Evolutionary conservation across 2,113 vertebrate species (phyloP).

Genomic region (Arenaria interpres): DNA sequence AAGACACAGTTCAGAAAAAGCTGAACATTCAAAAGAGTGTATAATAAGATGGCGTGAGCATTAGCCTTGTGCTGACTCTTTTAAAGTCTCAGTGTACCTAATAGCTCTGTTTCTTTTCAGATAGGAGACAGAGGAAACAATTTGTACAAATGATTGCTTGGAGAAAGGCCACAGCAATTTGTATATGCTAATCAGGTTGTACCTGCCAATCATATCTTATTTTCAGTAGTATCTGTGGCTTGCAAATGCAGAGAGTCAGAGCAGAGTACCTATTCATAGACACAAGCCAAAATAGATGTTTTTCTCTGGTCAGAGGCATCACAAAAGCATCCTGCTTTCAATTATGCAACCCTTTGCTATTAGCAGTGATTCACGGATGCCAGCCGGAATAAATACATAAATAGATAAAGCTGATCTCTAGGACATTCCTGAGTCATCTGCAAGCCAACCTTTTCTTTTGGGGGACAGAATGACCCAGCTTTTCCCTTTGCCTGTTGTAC

Average conservation of each 20-base stretch:
- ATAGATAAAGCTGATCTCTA: constrained; percentile 15
- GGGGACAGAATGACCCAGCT: neutral
- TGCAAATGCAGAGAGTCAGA: constrained; percentile 13
- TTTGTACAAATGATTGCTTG: constrained; percentile 23
- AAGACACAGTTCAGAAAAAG: neutral
- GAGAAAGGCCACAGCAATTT: constrained; percentile 52
- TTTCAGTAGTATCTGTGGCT: constrained; percentile 24
- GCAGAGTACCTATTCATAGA: constrained; percentile 15
- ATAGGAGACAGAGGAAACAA: constrained; percentile 11
- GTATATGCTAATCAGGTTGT: constrained; percentile 13
- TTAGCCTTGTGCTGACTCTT: neutral
- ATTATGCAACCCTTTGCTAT: constrained; percentile 40
- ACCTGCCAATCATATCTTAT: constrained; percentile 34
- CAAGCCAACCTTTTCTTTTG: neutral
- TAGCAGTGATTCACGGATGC: constrained; percentile 1
- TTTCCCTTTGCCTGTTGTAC: neutral
- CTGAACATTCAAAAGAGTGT: neutral
- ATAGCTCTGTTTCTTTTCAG: neutral
- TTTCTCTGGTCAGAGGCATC: constrained; percentile 37
- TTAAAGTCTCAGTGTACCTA: neutral
- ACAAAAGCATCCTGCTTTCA: constrained; percentile 26
- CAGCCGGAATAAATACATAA: constrained; percentile 17
- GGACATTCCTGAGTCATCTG: constrained; percentile 46
- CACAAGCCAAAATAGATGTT: constrained; percentile 9
- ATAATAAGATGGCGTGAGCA: neutral